Conservation (phyloP, 2,797 vertebrate genomes). For the Melanotaenia nigrans region DNA sequence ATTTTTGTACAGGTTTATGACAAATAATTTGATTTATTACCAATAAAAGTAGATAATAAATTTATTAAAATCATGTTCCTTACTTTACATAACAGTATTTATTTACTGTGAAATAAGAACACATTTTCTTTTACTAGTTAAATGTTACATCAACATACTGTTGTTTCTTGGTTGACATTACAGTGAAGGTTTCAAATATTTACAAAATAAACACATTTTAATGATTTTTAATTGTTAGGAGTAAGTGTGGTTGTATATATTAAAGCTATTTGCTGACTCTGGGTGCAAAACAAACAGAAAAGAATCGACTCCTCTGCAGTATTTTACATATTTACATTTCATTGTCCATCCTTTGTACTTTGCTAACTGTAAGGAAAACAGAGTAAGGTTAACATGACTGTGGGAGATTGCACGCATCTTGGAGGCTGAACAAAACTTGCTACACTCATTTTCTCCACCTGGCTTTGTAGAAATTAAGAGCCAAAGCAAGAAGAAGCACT, state of each 20-base stretch:
- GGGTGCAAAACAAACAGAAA: neutral
- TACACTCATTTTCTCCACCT: neutral
- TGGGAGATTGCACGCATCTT: too few relatives aligned
- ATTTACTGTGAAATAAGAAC: too few relatives aligned
- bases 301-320: neutral
- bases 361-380: too few relatives aligned
- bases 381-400: too few relatives aligned
- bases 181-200: neutral
- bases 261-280: neutral
- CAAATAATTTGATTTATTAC: too few relatives aligned
- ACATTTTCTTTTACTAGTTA: neutral
- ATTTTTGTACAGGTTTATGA: too few relatives aligned
- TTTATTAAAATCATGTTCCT: too few relatives aligned
- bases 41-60: too few relatives aligned
- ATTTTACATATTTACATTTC: too few relatives aligned
- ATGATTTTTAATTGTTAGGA: neutral
- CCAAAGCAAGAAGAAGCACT: conserved; percentile 13
- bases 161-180: neutral
- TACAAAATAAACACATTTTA: neutral
- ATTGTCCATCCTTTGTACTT: too few relatives aligned
- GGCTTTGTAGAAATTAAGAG: neutral
- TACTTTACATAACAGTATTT: too few relatives aligned
- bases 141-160: neutral
- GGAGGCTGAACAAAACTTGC: neutral
- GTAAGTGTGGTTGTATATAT: neutral